Base-by-base conservation (phyloP, 2,113 vertebrate species). In the Chinchilla lanigera region DNA sequence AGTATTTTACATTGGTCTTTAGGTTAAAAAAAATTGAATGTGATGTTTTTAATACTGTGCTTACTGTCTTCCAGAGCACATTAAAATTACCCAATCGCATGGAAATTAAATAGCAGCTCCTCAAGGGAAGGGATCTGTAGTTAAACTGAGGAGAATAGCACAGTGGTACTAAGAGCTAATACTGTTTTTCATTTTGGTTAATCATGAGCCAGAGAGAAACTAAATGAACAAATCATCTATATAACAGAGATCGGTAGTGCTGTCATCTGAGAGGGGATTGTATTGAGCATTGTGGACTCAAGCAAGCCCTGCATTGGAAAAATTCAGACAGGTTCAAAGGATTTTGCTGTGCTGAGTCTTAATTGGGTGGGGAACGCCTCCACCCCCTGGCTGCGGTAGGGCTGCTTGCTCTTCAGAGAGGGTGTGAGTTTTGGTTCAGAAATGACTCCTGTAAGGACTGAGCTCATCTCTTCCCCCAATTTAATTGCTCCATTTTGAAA, bases 101-200 rank as follows among this genome's bases (percentile, higher is more conserved):
- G 33, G 17, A 93, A 78, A 87, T 41, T 67, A 38, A 89, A 52
- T 13, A 82, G 22, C 8, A 33, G 7, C 65, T 86, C 35, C 90
- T 95, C 13, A 30, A 54, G 22, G 20, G 50, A 92, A 85, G 69
- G 24, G 69, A 41, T 69, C 56, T 75, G 17, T 61, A 56, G n/a
- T 61, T 96, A 85, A 50, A 41, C 33, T 85, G 54, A 88, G 47
- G 54, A 65, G 11, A 78, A 24, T 92, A 75, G 50, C 35, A 41
- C 13, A n/a, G 9, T 86, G 38, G 24, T 69, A 56, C 67, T 71
- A 94, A 65, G 28, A 81, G 50, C 41, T 73, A 65, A 71, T 80
- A 82, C 44, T 87, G 30, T 38, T 75, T 93, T 87, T 94, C 33
- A 86, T 56, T 80, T 94, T 78, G 20, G 7, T 89, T 86, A 56